Percentiles rank a stretch among this genome's conserved stretches.
These are phyloP conservation scores for Vidua macroura DNA, from an alignment of 2,113 vertebrate species.

Conservation along the genomic window DNA sequence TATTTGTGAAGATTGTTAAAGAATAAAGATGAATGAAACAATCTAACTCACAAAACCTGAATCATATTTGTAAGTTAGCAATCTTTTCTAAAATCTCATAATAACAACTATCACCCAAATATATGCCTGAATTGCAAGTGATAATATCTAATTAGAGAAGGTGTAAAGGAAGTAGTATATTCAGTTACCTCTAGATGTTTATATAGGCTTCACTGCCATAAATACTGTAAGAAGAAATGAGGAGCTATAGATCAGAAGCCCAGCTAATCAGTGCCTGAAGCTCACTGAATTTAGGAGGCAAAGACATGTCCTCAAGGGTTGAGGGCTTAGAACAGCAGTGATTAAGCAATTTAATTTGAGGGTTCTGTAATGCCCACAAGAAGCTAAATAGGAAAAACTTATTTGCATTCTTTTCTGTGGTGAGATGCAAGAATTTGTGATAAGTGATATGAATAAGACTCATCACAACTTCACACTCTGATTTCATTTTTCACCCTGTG, in stretches of 20 bases:
- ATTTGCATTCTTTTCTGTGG: background rate
- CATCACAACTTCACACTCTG: background rate
- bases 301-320: background rate
- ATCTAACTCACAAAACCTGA: background rate
- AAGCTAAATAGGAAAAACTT: background rate
- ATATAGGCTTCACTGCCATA: background rate
- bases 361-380: background rate
- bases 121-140: background rate
- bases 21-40: background rate
- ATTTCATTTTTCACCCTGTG: background rate
- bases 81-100: background rate
- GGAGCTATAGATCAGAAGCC: background rate
- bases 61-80: background rate
- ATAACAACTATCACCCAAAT: background rate
- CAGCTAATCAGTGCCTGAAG: background rate
- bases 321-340: background rate
- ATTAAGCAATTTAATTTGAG: background rate
- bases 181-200: background rate
- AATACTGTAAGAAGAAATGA: background rate
- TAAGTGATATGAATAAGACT: constrained; percentile 1
- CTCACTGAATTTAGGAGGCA: background rate
- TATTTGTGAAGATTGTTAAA: background rate
- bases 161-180: background rate
- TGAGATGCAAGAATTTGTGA: background rate
- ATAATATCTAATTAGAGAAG: background rate